These are phyloP conservation scores for Drosophila quasianomalipes DNA, from an alignment of 2,888 invertebrate species.

Conservation along the genomic window DNA sequence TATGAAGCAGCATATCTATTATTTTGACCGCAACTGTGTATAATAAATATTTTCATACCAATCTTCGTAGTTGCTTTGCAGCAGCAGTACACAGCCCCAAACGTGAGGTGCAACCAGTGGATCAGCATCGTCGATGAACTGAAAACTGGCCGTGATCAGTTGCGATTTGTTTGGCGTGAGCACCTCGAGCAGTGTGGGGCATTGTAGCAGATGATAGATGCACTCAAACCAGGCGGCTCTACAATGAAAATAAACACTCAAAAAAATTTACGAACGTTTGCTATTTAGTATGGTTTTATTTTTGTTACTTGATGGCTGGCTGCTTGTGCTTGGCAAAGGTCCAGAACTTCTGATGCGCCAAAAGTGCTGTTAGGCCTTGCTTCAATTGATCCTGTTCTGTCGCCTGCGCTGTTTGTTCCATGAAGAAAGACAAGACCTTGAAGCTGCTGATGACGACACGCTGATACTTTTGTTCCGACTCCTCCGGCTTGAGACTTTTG, in stretches of 20 bases:
- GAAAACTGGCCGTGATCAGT: constrained; percentile 87
- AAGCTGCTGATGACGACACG: constrained; percentile 89
- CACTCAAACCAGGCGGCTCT: constrained; percentile 90
- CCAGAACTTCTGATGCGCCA: constrained; percentile 90
- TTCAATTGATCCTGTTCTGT: constrained; percentile 80
- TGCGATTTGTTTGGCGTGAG: constrained; percentile 87
- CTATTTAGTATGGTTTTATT: not conserved
- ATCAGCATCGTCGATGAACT: constrained; percentile 89
- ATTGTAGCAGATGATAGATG: constrained; percentile 88
- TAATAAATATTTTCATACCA: constrained; percentile 73
- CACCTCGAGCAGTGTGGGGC: constrained; percentile 86
- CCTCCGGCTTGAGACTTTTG: constrained; percentile 88
- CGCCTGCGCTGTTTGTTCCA: constrained; percentile 87
- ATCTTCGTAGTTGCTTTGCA: constrained; percentile 87
- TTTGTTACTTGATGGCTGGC: constrained; percentile 84
- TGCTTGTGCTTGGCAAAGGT: constrained; percentile 88
- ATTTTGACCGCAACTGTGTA: not conserved
- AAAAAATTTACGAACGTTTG: not conserved
- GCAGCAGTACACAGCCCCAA: constrained; percentile 91
- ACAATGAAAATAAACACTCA: constrained; percentile 13
- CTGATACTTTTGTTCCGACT: constrained; percentile 90
- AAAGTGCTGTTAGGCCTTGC: constrained; percentile 86
- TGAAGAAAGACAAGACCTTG: constrained; percentile 88
- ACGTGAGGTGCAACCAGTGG: constrained; percentile 88
- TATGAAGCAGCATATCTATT: not conserved